A percentile compares a stretch with the other conserved stretches of the same genome.
phyloP scores from a whole-genome alignment of 2,113 vertebrate species.

The Oceanodroma tethys region DNA sequence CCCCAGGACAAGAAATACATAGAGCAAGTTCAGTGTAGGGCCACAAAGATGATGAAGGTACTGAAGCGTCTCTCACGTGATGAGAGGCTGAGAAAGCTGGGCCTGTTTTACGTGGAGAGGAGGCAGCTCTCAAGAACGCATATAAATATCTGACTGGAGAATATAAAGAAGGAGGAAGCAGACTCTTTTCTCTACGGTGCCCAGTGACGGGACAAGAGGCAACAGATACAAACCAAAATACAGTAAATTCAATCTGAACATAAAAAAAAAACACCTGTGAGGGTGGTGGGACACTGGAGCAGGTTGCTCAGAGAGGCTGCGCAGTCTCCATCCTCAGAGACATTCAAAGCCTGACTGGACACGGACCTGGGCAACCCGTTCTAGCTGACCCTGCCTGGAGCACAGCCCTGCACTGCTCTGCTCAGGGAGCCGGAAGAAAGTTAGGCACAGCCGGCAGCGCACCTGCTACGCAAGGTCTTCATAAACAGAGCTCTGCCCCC shows the following conservation, averaged over 20 bases:
- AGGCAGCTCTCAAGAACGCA: fast-evolving
- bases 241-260: not conserved
- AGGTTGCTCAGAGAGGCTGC: not conserved
- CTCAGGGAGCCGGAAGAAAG: not conserved
- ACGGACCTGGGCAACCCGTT: fast-evolving
- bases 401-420: fast-evolving
- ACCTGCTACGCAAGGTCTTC: no score
- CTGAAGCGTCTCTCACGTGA: not conserved
- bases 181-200: not conserved
- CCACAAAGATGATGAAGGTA: not conserved
- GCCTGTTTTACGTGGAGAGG: not conserved
- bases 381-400: not conserved
- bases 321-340: no score
- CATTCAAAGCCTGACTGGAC: not conserved
- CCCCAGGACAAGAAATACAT: no score
- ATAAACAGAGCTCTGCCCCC: no score
- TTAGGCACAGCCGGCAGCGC: fast-evolving
- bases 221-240: fast-evolving
- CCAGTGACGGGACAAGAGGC: not conserved
- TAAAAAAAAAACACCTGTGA: not conserved
- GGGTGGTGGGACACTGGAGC: not conserved
- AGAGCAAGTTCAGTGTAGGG: not conserved
- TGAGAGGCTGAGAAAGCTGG: not conserved
- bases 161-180: fast-evolving
- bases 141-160: no score